Evolutionary conservation across 2,888 invertebrate species (phyloP).

Genomic region (Cosmia trapezina): DNA sequence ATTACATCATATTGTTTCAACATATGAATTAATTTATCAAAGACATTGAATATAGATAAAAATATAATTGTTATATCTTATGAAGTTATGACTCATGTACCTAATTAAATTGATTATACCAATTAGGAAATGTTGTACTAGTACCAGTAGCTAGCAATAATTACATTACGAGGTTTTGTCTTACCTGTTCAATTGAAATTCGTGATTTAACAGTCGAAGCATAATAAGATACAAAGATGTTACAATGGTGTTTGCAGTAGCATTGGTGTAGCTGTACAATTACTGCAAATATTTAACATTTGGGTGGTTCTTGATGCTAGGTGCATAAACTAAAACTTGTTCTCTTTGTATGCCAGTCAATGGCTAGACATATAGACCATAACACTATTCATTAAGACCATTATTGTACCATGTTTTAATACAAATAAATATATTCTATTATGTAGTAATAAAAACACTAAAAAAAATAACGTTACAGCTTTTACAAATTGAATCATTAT

Average conservation of each 20-base stretch:
- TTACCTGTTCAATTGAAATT: not conserved
- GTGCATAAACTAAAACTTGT: too few relatives aligned
- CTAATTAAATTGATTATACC: conserved; percentile 10
- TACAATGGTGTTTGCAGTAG: not conserved
- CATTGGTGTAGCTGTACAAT: too few relatives aligned
- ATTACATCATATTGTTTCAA: not conserved
- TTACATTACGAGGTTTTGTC: not conserved
- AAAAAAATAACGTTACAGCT: not conserved
- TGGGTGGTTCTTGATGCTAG: too few relatives aligned
- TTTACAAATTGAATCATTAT: not conserved
- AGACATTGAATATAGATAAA: conserved; percentile 6
- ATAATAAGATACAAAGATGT: not conserved
- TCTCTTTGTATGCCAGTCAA: too few relatives aligned
- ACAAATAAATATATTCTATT: too few relatives aligned
- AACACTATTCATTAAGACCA: too few relatives aligned
- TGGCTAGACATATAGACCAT: too few relatives aligned
- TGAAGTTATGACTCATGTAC: not conserved
- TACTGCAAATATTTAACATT: not conserved
- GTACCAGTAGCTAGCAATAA: not conserved
- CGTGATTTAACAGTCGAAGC: not conserved
- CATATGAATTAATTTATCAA: conserved; percentile 7
- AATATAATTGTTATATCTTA: conserved; percentile 1
- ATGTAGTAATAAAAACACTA: not conserved
- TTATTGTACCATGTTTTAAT: too few relatives aligned
- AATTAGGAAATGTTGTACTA: not conserved